These are phyloP conservation scores for Drosophila repleta DNA, from an alignment of 1,140 invertebrate genomes.

Conservation along the genomic window DNA sequence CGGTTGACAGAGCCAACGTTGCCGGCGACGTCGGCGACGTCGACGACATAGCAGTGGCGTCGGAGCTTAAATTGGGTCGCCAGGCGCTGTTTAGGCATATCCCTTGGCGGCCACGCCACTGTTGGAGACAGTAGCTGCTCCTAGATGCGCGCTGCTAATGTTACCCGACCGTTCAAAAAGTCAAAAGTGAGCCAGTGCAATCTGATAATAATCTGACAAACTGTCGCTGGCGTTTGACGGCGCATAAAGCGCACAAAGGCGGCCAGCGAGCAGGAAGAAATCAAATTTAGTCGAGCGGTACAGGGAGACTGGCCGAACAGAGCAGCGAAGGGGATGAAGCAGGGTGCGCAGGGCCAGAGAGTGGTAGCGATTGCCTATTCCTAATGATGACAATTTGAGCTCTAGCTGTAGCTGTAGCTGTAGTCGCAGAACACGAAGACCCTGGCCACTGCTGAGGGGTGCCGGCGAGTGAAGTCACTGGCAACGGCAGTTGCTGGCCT, in stretches of 20 bases:
- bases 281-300: conserved; percentile 75
- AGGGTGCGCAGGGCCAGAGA: conserved; percentile 37
- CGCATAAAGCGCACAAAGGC: conserved; percentile 73
- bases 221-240: conserved; percentile 81
- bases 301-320: conserved; percentile 1
- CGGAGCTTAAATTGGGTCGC: conserved; percentile 55
- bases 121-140: conserved; percentile 25
- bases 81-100: conserved; percentile 38
- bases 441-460: background rate
- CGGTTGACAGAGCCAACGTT: conserved; percentile 59
- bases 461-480: conserved; percentile 6
- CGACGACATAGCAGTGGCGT: conserved; percentile 45
- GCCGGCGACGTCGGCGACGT: background rate
- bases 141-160: conserved; percentile 44
- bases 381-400: conserved; percentile 83
- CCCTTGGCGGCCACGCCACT: conserved; percentile 62
- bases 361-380: conserved; percentile 80
- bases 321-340: background rate
- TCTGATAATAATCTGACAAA: conserved; percentile 84
- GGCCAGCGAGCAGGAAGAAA: conserved; percentile 72
- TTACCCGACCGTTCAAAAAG: conserved; percentile 67
- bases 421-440: background rate
- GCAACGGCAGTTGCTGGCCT: conserved; percentile 56
- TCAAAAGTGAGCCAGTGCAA: conserved; percentile 83
- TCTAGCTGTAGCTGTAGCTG: conserved; percentile 35